These are phyloP conservation scores for Atethmia centrago DNA, from an alignment of 2,888 invertebrate genomes.

Conservation along the genomic window DNA sequence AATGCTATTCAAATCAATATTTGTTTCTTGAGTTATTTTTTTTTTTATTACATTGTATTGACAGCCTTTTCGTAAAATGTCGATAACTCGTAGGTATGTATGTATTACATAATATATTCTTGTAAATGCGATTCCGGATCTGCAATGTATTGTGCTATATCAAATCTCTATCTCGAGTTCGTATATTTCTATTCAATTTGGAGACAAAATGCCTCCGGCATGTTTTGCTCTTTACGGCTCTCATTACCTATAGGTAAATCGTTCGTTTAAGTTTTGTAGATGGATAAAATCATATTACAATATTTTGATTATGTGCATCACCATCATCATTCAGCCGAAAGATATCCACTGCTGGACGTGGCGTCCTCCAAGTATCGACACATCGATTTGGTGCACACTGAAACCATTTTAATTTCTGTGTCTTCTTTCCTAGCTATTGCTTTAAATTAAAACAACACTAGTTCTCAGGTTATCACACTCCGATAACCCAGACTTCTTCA, in stretches of 20 bases:
- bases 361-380: background rate
- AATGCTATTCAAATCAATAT: constrained; percentile 45
- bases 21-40: constrained; percentile 37
- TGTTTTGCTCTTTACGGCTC: background rate
- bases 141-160: constrained; percentile 26
- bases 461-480: constrained; percentile 54
- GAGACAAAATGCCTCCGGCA: background rate
- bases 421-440: background rate
- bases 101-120: constrained; percentile 55
- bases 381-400: background rate
- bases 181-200: background rate
- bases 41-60: constrained; percentile 49
- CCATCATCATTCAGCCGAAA: background rate
- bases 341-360: background rate
- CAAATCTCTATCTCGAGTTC: background rate
- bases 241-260: background rate
- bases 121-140: constrained; percentile 19
- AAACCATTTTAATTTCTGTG: background rate
- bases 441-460: constrained; percentile 5
- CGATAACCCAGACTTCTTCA: constrained; percentile 59
- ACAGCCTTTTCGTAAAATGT: constrained; percentile 40
- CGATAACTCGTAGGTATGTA: constrained; percentile 38
- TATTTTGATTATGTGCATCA: constrained; percentile 1
- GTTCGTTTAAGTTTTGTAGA: background rate
- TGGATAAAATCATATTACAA: background rate